Evolutionary conservation across 2,797 vertebrate species (phyloP).

Genomic region (Sylvia borin): DNA sequence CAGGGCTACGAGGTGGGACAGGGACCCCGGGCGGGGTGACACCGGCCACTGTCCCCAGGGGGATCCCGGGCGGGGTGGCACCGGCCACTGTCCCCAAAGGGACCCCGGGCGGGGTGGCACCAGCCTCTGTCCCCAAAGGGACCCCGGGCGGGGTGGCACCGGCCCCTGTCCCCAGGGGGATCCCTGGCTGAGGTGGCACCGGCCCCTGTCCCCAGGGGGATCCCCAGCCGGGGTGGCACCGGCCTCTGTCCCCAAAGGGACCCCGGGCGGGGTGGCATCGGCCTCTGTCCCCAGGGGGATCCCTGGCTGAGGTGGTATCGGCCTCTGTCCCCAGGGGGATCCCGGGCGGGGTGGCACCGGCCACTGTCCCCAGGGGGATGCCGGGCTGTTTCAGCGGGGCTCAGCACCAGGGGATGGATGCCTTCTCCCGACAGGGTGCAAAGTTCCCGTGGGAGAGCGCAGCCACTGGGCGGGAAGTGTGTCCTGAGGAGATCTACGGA

Average conservation of each 20-base stretch:
- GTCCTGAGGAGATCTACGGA: slow-evolving; percentile 87
- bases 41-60: not conserved
- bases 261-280: not conserved
- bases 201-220: not conserved
- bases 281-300: no score
- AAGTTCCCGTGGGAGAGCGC: slow-evolving; percentile 97
- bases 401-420: fast-evolving
- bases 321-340: fast-evolving
- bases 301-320: not conserved
- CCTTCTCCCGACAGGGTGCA: slow-evolving; percentile 82
- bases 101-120: not conserved
- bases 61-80: not conserved
- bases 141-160: no score
- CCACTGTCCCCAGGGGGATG: fast-evolving
- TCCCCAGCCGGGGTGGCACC: not conserved
- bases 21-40: not conserved
- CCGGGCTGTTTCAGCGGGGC: not conserved
- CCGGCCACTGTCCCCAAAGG: fast-evolving
- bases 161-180: fast-evolving
- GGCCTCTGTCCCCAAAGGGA: fast-evolving
- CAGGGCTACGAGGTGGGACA: slow-evolving; percentile 84
- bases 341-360: not conserved
- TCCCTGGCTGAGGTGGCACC: not conserved
- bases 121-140: fast-evolving
- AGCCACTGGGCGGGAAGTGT: slow-evolving; percentile 88